These are phyloP conservation scores for Parnassius glacialis DNA, from an alignment of 2,888 invertebrate genomes.

Conservation along the genomic window DNA sequence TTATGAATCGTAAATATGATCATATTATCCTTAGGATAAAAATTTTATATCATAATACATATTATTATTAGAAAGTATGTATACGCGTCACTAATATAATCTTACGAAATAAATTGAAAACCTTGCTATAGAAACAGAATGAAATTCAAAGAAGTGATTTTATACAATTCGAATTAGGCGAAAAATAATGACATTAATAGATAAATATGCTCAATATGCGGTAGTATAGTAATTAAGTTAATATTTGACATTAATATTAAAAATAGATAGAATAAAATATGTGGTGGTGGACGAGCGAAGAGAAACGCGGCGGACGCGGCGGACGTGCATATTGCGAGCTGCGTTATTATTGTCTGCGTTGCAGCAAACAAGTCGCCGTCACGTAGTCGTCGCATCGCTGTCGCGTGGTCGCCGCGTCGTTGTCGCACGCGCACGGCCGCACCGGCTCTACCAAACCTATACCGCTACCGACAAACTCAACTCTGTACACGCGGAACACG, in stretches of 20 bases:
- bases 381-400: conserved; percentile 25
- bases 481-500: conserved; percentile 41
- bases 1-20: conserved; percentile 76
- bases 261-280: conserved; percentile 80
- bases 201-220: conserved; percentile 77
- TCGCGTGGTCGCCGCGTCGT: conserved; percentile 26
- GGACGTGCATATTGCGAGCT: conserved; percentile 41
- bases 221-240: conserved; percentile 78
- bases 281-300: conserved; percentile 76
- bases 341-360: conserved; percentile 60
- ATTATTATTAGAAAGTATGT: conserved; percentile 78
- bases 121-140: conserved; percentile 73
- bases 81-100: conserved; percentile 78
- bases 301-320: conserved; percentile 64
- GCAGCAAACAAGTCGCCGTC: conserved; percentile 28
- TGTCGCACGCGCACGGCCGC: conserved; percentile 34
- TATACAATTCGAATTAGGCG: conserved; percentile 80
- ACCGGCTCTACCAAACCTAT: conserved; percentile 34
- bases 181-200: conserved; percentile 79
- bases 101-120: conserved; percentile 76
- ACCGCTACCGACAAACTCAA: conserved; percentile 39
- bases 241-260: conserved; percentile 81
- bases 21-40: conserved; percentile 80
- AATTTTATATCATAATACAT: conserved; percentile 76
- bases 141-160: conserved; percentile 75